Evolutionary conservation across 2,113 vertebrate species (phyloP).

Genomic region (Halichoeres trimaculatus): DNA sequence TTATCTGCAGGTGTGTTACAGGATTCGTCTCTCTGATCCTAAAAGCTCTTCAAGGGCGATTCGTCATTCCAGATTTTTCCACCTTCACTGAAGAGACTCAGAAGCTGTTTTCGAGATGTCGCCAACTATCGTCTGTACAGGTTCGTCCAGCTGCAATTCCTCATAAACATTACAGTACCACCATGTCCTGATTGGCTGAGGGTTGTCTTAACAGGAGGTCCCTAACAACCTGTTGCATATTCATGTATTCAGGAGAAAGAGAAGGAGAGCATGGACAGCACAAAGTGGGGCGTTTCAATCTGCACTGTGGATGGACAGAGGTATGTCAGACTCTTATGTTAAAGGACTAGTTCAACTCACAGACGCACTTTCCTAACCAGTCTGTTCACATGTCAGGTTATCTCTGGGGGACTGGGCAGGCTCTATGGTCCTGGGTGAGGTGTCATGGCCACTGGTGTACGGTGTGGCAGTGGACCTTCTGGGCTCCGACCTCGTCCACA

Average conservation of each 20-base stretch:
- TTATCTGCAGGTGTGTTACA: constrained; percentile 69
- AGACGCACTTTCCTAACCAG: background rate
- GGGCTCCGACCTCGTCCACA: constrained; percentile 73
- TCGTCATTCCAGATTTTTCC: constrained; percentile 79
- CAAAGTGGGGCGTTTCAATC: constrained; percentile 75
- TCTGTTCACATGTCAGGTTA: constrained; percentile 35
- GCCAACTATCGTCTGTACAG: constrained; percentile 74
- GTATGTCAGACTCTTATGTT: constrained; percentile 25
- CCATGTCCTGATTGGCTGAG: background rate
- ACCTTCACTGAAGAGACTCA: constrained; percentile 78
- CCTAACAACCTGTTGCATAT: background rate
- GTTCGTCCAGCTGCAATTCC: constrained; percentile 36
- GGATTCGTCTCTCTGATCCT: constrained; percentile 78
- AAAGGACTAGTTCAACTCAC: background rate
- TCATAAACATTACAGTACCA: background rate
- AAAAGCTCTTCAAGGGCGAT: constrained; percentile 79
- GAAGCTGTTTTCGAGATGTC: constrained; percentile 78
- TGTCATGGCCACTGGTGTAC: constrained; percentile 76
- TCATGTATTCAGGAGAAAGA: constrained; percentile 24
- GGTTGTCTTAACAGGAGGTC: too few species aligned
- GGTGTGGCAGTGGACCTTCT: constrained; percentile 74
- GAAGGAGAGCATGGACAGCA: constrained; percentile 37
- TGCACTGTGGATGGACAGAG: constrained; percentile 82
- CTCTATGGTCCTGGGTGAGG: constrained; percentile 67
- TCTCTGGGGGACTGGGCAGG: constrained; percentile 78